Base-by-base conservation (phyloP, 2,113 vertebrate species). In the Taxidea taxus region DNA sequence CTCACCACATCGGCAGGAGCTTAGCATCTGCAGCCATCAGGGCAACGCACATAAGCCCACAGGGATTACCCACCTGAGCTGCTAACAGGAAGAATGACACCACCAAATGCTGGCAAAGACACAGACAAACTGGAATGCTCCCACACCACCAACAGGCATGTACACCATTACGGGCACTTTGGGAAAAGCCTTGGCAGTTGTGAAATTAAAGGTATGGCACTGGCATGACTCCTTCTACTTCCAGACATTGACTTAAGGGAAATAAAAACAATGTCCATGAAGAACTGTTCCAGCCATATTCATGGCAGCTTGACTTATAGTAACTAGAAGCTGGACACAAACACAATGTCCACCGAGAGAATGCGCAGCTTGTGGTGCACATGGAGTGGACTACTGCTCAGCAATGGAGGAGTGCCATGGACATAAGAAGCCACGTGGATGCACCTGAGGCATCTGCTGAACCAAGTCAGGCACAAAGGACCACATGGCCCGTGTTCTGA, bases 381-480 rank as follows among this genome's bases (percentile, higher is more conserved):
- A 27, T 9, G 13, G 3, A 5, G 27, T 5, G 27, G 42, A 16
- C 8, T 29, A 31, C 27, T 77, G 27, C 74, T 18, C 72, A 16
- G 25, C 0, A 16, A 18, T 18, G 72, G 27, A 2, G 13, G 39
- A 44, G 39, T 14, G 42, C 39, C 42, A 1, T 14, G 2, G 14
- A 16, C 27, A 44, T 25, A 47, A 0, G 7, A 4, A 47, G 42
- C 42, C 74, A 31, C 1, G 27, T 9, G 42, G 74, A 18, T 0
- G 7, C 13, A 15, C 74, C 74, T 31, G 42, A 29, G 14, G 74
- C 74, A 47, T 16, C 74, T 31, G 74, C 14, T 18, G 42, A 47
- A 47, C 15, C 14, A 15, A 2, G 74, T 18, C 4, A 15, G 74
- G 27, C 42, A 47, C 74, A 9, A 31, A 47, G 74, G 42, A 18